phyloP scores from a whole-genome alignment of 1,140 invertebrate species.

The Drosophila funebris region DNA sequence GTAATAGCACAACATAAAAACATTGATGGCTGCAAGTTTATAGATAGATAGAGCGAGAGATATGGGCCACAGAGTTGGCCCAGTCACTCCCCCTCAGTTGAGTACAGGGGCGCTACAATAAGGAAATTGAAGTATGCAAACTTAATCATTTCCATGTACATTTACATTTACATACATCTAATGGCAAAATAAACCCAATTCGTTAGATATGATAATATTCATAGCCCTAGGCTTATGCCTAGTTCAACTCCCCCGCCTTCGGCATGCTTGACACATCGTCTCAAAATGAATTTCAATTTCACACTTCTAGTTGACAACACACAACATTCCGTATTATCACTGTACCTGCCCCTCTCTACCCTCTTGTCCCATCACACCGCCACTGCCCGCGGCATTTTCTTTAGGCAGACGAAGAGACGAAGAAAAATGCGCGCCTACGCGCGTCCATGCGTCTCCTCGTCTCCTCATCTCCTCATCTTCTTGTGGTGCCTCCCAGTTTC shows the following conservation, averaged over 20 bases:
- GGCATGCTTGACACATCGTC: slow-evolving; percentile 32
- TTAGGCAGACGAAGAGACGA: neutral
- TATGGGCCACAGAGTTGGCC: slow-evolving; percentile 11
- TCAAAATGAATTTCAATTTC: slow-evolving; percentile 55
- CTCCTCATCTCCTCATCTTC: too few relatives aligned
- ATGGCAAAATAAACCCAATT: slow-evolving; percentile 16
- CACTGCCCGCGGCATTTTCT: slow-evolving; percentile 47
- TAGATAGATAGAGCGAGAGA: slow-evolving; percentile 34
- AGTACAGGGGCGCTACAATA: neutral
- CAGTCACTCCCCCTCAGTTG: neutral
- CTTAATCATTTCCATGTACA: neutral
- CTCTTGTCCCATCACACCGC: slow-evolving; percentile 10
- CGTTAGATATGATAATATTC: slow-evolving; percentile 23
- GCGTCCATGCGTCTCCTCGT: slow-evolving; percentile 22
- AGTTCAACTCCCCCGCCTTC: neutral
- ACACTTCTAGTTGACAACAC: slow-evolving; percentile 45
- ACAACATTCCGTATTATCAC: too few relatives aligned
- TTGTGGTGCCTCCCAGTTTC: neutral
- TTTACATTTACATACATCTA: slow-evolving; percentile 2
- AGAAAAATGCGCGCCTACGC: slow-evolving; percentile 27
- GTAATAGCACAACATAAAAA: slow-evolving; percentile 81
- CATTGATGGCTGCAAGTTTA: slow-evolving; percentile 75
- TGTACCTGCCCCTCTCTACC: too few relatives aligned
- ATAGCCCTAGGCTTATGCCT: neutral
- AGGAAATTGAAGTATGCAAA: neutral